Conservation (phyloP, 1,140 invertebrate species). For the Apis laboriosa region DNA sequence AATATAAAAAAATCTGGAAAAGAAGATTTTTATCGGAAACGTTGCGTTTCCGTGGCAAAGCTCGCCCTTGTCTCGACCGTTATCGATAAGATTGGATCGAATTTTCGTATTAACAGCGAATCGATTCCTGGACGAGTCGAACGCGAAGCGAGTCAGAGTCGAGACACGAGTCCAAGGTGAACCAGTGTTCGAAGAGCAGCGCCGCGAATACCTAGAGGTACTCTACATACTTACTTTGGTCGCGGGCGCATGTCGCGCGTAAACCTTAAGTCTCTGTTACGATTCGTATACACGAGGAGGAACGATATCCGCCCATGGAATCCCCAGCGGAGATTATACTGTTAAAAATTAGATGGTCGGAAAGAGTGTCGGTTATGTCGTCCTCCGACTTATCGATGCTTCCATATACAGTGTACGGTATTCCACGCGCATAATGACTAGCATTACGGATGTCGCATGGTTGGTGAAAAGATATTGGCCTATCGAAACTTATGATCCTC, state of each 20-base stretch:
- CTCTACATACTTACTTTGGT: conserved; percentile 61
- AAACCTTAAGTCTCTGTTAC: conserved; percentile 48
- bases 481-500: conserved; percentile 39
- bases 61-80: not conserved
- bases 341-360: not conserved
- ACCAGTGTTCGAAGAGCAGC: conserved; percentile 71
- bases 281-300: not conserved
- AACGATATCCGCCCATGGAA: no score
- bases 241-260: conserved; percentile 34
- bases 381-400: conserved; percentile 28
- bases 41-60: no score
- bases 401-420: not conserved
- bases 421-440: conserved; percentile 43
- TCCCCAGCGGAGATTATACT: no score
- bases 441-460: conserved; percentile 10
- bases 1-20: no score
- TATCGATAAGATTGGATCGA: conserved; percentile 21
- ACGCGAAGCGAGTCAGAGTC: conserved; percentile 50
- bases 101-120: conserved; percentile 44
- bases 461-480: conserved; percentile 44
- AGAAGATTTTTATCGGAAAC: no score
- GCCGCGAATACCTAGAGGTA: conserved; percentile 64
- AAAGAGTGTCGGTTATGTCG: not conserved
- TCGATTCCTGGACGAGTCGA: conserved; percentile 51
- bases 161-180: conserved; percentile 77